phyloP scores from a whole-genome alignment of 2,113 vertebrate genomes.

The Hypanus sabinus region DNA sequence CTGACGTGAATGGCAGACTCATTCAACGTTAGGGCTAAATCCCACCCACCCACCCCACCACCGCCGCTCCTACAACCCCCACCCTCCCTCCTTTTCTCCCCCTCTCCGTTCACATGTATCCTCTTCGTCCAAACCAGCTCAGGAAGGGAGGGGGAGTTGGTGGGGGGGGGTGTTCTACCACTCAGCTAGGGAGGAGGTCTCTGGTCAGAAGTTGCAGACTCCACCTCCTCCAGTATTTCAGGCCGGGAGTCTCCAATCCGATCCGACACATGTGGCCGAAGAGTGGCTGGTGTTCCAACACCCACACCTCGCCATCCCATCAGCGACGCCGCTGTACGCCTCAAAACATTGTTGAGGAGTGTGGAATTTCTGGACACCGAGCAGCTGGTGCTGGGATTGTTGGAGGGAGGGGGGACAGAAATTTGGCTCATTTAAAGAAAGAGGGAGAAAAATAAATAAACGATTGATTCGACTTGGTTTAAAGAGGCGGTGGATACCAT shows the following conservation, averaged over 20 bases:
- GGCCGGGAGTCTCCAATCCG: background rate
- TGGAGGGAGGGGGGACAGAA: background rate
- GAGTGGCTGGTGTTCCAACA: background rate
- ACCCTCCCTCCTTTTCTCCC: slow-evolving; percentile 45
- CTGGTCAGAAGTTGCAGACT: background rate
- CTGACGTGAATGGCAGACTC: background rate
- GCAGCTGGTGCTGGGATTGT: background rate
- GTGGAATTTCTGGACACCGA: background rate
- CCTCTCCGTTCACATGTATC: slow-evolving; percentile 47
- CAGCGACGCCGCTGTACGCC: background rate
- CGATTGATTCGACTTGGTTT: slow-evolving; percentile 25
- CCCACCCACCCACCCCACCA: background rate
- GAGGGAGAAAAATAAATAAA: background rate
- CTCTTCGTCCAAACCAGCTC: slow-evolving; percentile 48
- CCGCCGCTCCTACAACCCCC: background rate
- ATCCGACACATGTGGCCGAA: background rate
- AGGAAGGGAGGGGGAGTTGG: background rate
- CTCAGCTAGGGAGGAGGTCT: background rate
- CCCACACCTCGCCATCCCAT: background rate
- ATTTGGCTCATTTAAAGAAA: background rate
- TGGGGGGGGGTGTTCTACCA: background rate
- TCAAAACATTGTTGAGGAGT: background rate
- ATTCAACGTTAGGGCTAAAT: slow-evolving; percentile 21
- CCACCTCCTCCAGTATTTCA: slow-evolving; percentile 28
- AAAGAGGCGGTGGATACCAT: slow-evolving; percentile 47